Base-by-base conservation (phyloP, 2,888 invertebrate genomes). In the Pasiphila rectangulata region DNA sequence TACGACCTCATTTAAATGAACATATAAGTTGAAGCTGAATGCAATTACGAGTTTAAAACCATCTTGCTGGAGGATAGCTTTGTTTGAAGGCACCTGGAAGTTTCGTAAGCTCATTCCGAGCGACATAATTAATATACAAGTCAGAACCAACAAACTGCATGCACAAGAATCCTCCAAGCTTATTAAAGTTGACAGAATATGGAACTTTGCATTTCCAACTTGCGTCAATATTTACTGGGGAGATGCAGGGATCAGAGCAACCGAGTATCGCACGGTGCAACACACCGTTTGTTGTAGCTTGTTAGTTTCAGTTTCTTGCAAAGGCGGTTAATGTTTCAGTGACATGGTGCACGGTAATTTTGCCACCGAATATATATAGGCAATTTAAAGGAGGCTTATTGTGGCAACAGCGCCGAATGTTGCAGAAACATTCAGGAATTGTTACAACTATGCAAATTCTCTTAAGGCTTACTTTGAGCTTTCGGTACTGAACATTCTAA, bases 91-190 rank as follows among this genome's bases (percentile, higher is more conserved):
- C 27, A 27, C 13, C 27, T 27, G 27, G 13, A 27, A 6, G 13
- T 1, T 27, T 3, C 13, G 27, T 13, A 13, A 27, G 27, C 3
- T 27, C 12, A 13, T 27, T 27, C n/a, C 27, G 7, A 27, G 27
- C 27, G 13, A 27, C 12, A 4, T 35, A 35, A 35, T 13, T 13
- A 35, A 12, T 35, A 35, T n/a, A 21, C 13, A 35, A 32, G 32
- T n/a, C 32, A 32, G 10, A 32, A 32, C 32, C 16, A 32, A 32
- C 17, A 16, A 32, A 32, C 32, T 32, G 32, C 17, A 32, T 17
- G 5, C 32, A 32, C 17, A 17, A 10, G 16, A 32, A 9, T 10
- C 32, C 32, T 10, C 27, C 3, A 15, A 32, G 32, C 16, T 32
- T 32, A 17, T 17, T 32, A 32, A 32, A 32, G 16, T 19, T 9